A percentile compares a stretch with the other conserved stretches of the same genome.
These are phyloP conservation scores for Gambusia yucatana DNA, from an alignment of 2,797 vertebrate genomes.

Conservation along the genomic window DNA sequence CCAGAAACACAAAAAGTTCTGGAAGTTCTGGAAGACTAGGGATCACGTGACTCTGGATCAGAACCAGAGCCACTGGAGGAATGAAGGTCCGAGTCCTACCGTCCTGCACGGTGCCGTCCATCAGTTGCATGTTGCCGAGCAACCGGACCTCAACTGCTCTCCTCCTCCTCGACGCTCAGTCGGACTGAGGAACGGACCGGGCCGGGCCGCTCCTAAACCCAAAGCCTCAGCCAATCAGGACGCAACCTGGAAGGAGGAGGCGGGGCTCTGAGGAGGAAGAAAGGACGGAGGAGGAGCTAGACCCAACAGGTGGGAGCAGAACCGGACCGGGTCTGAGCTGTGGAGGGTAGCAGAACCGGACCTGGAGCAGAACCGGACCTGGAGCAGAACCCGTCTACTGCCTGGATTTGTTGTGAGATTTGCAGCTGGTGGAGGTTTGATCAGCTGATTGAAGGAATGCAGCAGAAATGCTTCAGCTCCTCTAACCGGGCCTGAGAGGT, in stretches of 20 bases:
- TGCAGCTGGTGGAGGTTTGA: too few species aligned
- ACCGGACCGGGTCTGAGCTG: background rate
- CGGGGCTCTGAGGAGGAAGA: constrained; percentile 48
- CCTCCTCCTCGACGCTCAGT: constrained; percentile 60
- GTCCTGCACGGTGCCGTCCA: constrained; percentile 64
- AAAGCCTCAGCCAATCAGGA: constrained; percentile 78
- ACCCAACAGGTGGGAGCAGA: constrained; percentile 6
- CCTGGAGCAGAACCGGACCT: too few species aligned
- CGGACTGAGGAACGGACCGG: constrained; percentile 71
- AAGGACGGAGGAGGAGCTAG: constrained; percentile 39
- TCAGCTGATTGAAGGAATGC: too few species aligned
- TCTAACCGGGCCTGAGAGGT: too few species aligned
- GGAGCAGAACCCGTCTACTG: too few species aligned
- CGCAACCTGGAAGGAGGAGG: constrained; percentile 11
- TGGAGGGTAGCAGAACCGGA: too few species aligned
- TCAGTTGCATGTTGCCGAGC: constrained; percentile 66
- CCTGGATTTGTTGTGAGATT: too few species aligned
- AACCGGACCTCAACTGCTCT: constrained; percentile 73
- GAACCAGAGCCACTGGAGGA: background rate
- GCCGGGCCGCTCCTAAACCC: constrained; percentile 76
- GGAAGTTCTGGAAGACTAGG: background rate
- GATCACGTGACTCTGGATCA: background rate
- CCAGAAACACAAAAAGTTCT: background rate
- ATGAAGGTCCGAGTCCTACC: constrained; percentile 49
- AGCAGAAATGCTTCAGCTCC: too few species aligned